These are phyloP conservation scores for Myotis findleyi DNA, from an alignment of 2,797 vertebrate species.

Conservation along the genomic window DNA sequence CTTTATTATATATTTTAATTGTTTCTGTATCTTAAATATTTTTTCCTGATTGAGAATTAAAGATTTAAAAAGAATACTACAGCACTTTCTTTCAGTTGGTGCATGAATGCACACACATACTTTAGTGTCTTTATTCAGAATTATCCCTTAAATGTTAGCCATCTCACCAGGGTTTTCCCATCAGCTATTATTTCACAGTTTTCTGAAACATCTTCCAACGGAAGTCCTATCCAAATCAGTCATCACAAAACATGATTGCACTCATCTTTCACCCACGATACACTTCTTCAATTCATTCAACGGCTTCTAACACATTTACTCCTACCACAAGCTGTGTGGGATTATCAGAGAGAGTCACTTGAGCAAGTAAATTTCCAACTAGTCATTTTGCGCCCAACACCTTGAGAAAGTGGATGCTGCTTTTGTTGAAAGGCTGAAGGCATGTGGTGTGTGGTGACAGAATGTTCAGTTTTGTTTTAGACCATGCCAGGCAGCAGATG, in stretches of 20 bases:
- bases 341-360: slow-evolving; percentile 63
- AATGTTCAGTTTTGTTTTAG: slow-evolving; percentile 75
- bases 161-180: neutral
- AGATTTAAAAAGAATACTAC: neutral
- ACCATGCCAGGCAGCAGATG: slow-evolving; percentile 78
- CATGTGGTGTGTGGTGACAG: slow-evolving; percentile 77
- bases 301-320: slow-evolving; percentile 66
- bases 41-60: neutral
- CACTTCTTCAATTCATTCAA: slow-evolving; percentile 39
- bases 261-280: slow-evolving; percentile 31
- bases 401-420: slow-evolving; percentile 68
- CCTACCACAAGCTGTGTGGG: slow-evolving; percentile 65
- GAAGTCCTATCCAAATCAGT: slow-evolving; percentile 60
- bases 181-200: slow-evolving; percentile 73
- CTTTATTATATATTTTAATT: neutral
- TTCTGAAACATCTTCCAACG: slow-evolving; percentile 58
- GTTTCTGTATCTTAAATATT: neutral
- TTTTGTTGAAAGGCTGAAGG: slow-evolving; percentile 77
- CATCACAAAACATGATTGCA: neutral
- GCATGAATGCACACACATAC: neutral
- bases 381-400: slow-evolving; percentile 77
- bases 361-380: slow-evolving; percentile 56
- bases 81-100: slow-evolving; percentile 13
- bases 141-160: slow-evolving; percentile 15
- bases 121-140: slow-evolving; percentile 7